Percentiles rank a stretch among this genome's conserved stretches.
phyloP scores from a whole-genome alignment of 2,797 vertebrate species.

The Malacoraja senta region DNA sequence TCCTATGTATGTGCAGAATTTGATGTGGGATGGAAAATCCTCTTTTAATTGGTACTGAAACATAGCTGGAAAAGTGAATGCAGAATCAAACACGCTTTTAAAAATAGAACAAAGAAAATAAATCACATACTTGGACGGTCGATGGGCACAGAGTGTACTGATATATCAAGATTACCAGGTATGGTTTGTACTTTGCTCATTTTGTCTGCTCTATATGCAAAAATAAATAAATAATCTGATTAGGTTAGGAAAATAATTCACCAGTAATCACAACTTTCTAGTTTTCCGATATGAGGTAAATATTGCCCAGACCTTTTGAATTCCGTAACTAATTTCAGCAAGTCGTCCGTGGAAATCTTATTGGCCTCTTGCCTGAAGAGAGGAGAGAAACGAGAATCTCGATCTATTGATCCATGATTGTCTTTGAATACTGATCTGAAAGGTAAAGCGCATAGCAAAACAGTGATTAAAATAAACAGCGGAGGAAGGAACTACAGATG shows the following conservation, averaged over 20 bases:
- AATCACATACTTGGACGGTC: slow-evolving; percentile 83
- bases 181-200: slow-evolving; percentile 89
- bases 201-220: slow-evolving; percentile 78
- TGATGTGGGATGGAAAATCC: not conserved
- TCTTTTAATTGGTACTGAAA: not conserved
- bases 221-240: slow-evolving; percentile 16
- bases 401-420: slow-evolving; percentile 85
- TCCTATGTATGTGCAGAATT: not conserved
- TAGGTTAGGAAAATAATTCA: not conserved
- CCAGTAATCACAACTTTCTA: not conserved
- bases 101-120: slow-evolving; percentile 39
- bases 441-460: slow-evolving; percentile 27
- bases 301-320: slow-evolving; percentile 72
- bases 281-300: not conserved
- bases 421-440: slow-evolving; percentile 89
- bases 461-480: not conserved
- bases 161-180: slow-evolving; percentile 81
- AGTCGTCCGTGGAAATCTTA: slow-evolving; percentile 89
- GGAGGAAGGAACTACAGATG: no score
- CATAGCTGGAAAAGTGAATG: not conserved
- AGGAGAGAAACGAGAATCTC: slow-evolving; percentile 89
- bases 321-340: slow-evolving; percentile 84
- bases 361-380: slow-evolving; percentile 93
- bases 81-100: not conserved
- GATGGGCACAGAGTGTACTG: slow-evolving; percentile 80